Evolutionary conservation across 2,888 invertebrate species (phyloP), one percentile per base, ranked within the genome.

Genomic region (Empis livida): DNA sequence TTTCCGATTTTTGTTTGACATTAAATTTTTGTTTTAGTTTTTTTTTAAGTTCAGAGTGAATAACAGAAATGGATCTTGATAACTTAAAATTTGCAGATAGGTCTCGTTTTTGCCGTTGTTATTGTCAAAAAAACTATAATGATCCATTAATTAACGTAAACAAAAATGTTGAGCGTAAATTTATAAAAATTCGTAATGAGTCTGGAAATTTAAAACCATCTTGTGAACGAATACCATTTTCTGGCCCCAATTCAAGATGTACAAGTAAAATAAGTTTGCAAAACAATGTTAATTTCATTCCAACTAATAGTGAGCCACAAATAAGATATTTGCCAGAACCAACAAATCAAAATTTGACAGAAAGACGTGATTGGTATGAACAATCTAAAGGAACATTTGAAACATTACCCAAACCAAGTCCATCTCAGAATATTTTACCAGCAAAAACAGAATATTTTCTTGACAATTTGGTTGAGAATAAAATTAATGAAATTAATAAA

Each of bases 191-290:
- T 5, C 39, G 43, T 11, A 43, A 14, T 14, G 47, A 47, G 11
- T 17, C 35, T 2, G 46, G 46, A 13, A 20, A 38, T 27, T 35
- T 42, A 2, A 41, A 41, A 3, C 42, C 46, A 13, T 37, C 35
- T 13, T 11, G 31, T 20, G 43, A 43, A 13, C 5, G 43, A 15
- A 39, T 39, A 14, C 43, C 30, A 5, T 43, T 27, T n/a, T 46
- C 46, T 5, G 46, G 46, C 6, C 46, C 43, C n/a, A 47, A 20
- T 40, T 47, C 47, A 9, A 39, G 39, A 14, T 42, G 42, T 17
- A 27, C 35, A 3, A 42, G 38, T 27, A 39, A 42, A 23, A 15
- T 6, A 9, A 47, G 39, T 9, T 37, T 37, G 5, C 37, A 37
- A 14, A n/a, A 37, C 2, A 37, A 37, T 14, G 15, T 4, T 15